Evolutionary conservation across 2,113 vertebrate genomes (phyloP), one percentile per base, ranked within the genome.

Genomic region (Chroicocephalus ridibundus): DNA sequence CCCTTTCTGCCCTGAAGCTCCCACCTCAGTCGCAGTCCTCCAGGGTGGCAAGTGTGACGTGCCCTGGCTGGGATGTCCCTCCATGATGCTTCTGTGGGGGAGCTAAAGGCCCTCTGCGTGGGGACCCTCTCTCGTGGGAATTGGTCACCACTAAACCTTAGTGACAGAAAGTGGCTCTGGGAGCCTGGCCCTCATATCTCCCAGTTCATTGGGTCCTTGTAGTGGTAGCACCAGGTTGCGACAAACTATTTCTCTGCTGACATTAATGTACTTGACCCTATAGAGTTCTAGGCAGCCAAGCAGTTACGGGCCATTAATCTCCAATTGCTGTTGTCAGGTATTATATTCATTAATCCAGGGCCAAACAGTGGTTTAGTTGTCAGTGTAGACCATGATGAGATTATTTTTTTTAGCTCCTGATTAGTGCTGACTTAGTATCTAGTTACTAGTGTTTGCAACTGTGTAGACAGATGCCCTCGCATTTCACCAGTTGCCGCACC

Each of bases 261-360:
- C 54, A 11, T 86, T 93, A 62, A 86, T 70, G 66, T 68, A 60
- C 84, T 90, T 96, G 94, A 95, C 81, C 84, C 91, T 85, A 1
- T 15, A 18, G 66, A 90, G 54, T 85, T 32, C 54, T 58, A 88
- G 70, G 74, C 97, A 78, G 42, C 47, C 58, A 62, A 76, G 93
- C 70, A 77, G 91, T 91, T 93, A 86, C 62, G 78, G 91, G 42
- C 79, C 82, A 58, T 95, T 93, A 95, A 94, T 95, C 88, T 91
- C 65, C 69, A 86, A 17, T 84, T 86, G 66, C 25, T 88, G 47
- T 85, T 94, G 81, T 90, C 62, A 55, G 51, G n/a, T 91, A 27
- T 77, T 87, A 11, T 44, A 29, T 81, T 91, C 57, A 70, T 93
- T 95, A 87, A 83, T 89, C 38, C 24, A 15, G 75, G 54, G 55